phyloP scores from a whole-genome alignment of 2,113 vertebrate genomes.

The Siniperca knerii region DNA sequence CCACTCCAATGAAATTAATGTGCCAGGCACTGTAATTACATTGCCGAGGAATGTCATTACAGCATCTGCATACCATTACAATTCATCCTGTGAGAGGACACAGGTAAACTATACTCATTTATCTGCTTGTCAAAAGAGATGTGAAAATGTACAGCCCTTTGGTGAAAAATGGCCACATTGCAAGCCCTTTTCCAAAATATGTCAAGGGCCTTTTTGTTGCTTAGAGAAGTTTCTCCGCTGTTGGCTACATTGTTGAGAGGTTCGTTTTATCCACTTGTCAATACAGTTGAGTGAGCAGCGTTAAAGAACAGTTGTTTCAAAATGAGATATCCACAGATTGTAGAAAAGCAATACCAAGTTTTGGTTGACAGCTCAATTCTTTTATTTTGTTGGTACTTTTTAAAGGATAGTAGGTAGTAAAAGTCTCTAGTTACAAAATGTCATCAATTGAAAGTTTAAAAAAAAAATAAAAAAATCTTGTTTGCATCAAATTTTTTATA shows the following conservation, averaged over 20 bases:
- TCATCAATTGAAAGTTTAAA: background rate
- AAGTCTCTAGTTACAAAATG: background rate
- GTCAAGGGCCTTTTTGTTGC: constrained; percentile 37
- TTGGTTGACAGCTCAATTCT: background rate
- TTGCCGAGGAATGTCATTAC: constrained; percentile 68
- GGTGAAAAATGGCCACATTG: constrained; percentile 45
- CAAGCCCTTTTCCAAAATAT: constrained; percentile 33
- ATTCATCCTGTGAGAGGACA: constrained; percentile 69
- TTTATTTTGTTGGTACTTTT: background rate
- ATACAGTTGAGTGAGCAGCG: constrained; percentile 40
- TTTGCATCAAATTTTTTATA: background rate
- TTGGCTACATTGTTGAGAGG: constrained; percentile 21
- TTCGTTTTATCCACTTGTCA: constrained; percentile 55
- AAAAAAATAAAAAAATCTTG: too few relatives aligned
- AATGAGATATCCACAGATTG: constrained; percentile 23
- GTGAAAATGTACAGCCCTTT: constrained; percentile 40
- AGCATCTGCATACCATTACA: constrained; percentile 72
- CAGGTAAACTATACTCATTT: constrained; percentile 70
- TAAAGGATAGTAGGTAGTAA: background rate
- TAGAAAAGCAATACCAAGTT: background rate
- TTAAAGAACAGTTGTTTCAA: constrained; percentile 31
- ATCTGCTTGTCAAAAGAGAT: constrained; percentile 57
- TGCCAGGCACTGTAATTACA: constrained; percentile 62
- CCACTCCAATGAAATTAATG: constrained; percentile 67
- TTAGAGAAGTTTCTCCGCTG: constrained; percentile 15